Base-by-base conservation (phyloP, 1,140 invertebrate genomes). In the Pseudomyrmex gracilis region DNA sequence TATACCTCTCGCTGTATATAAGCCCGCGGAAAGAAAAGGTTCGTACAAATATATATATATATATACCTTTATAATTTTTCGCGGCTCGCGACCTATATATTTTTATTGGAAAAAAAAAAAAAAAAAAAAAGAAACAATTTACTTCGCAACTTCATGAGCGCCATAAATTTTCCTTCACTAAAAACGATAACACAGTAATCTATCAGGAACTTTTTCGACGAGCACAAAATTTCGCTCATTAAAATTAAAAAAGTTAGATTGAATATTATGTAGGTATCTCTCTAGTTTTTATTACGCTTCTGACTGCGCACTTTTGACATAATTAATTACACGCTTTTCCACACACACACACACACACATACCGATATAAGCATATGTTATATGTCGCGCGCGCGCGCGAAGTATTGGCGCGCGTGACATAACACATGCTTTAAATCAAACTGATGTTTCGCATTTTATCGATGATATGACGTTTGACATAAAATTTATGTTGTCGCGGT, bases 171-270 rank as follows among this genome's bases (percentile, higher is more conserved):
- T 71, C 53, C 66, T 80, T 80, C 15, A 53, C 66, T 71, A 60
- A 80, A 80, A 80, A 80, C 66, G 76, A 70, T 58, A 60, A 70
- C 53, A 24, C 66, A 80, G 76, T 58, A 80, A 80, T 71, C 76
- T 80, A 78, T 80, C 53, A 70, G 66, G 43, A 80, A 80, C 76
- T 80, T 71, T 78, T 80, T 58, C 57, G 66, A 70, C 53, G 43
- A 71, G 53, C 76, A 49, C 66, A 58, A 80, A 71, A 80, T 80
- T 78, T 78, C 61, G 74, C 64, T 77, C 43, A 80, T 80, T 80
- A 80, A 80, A 80, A 80, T 70, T 80, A 71, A 71, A 58, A 80
- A 70, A 80, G 53, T 80, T 70, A 70, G 53, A 80, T 80, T 80
- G 76, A 71, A 58, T 43, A 47, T 80, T 80, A 60, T 70, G 45